These are phyloP conservation scores for Eupithecia dodoneata DNA, from an alignment of 2,888 invertebrate species.

Conservation along the genomic window DNA sequence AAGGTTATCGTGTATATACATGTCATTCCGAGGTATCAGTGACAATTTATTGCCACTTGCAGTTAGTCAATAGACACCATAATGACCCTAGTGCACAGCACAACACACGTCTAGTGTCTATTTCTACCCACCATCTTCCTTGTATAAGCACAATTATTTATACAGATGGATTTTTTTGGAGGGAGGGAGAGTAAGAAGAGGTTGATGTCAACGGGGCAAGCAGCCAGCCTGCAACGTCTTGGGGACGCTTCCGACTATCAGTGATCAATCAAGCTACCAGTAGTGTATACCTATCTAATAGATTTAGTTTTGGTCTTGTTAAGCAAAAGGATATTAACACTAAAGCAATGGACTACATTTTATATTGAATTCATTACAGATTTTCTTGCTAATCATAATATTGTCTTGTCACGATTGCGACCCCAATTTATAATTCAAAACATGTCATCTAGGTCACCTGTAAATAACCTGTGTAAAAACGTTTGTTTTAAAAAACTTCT, in stretches of 20 bases:
- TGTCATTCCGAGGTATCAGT: background rate
- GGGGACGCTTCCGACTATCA: too few species aligned
- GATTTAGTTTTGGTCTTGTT: too few species aligned
- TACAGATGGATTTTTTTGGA: background rate
- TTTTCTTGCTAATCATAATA: background rate
- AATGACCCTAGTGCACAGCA: background rate
- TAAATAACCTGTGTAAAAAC: background rate
- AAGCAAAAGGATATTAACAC: too few species aligned
- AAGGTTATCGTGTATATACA: background rate
- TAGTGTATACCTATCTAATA: too few species aligned
- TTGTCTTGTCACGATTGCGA: background rate
- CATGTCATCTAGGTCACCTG: background rate
- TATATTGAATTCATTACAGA: too few species aligned
- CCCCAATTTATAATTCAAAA: background rate
- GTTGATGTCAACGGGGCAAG: too few species aligned
- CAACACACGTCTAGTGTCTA: background rate
- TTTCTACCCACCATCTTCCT: background rate
- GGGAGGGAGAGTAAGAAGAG: too few species aligned
- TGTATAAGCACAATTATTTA: background rate
- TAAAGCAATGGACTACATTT: too few species aligned
- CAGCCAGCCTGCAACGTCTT: too few species aligned
- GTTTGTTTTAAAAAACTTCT: background rate
- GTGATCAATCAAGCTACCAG: too few species aligned
- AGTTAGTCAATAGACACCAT: background rate
- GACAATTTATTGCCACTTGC: conserved; percentile 1